These are phyloP conservation scores for Metaphire vulgaris DNA, from an alignment of 1,140 invertebrate genomes.

Conservation along the genomic window DNA sequence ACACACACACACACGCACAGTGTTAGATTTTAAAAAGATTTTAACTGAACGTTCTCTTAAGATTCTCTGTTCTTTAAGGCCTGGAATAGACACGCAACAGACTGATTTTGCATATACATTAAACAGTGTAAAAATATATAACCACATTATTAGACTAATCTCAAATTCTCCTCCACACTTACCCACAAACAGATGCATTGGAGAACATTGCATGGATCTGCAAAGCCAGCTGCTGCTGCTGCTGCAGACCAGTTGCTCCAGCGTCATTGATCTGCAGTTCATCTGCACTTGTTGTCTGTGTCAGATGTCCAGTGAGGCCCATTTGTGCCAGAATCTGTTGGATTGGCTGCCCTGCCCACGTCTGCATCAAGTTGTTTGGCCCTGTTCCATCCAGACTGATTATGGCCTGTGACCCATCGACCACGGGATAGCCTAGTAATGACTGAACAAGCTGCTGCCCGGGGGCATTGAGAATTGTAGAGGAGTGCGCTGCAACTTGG, in stretches of 20 bases:
- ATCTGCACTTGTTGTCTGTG: background rate
- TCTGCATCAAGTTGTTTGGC: background rate
- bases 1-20: too few relatives aligned
- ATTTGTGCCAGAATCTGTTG: slow-evolving; percentile 10
- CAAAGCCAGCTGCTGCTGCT: background rate
- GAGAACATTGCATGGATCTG: background rate
- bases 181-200: background rate
- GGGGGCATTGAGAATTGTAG: background rate
- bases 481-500: background rate
- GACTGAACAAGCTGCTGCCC: background rate
- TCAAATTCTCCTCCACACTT: background rate
- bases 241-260: background rate
- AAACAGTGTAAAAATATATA: too few relatives aligned
- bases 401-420: background rate
- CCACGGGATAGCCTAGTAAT: background rate
- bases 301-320: slow-evolving; percentile 5
- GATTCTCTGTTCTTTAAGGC: too few relatives aligned
- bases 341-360: background rate
- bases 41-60: too few relatives aligned
- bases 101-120: too few relatives aligned
- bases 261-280: background rate
- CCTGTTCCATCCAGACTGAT: background rate
- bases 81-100: too few relatives aligned
- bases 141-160: too few relatives aligned
- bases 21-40: too few relatives aligned